phyloP scores from a whole-genome alignment of 1,140 invertebrate species.

The Drosophila mayri region DNA sequence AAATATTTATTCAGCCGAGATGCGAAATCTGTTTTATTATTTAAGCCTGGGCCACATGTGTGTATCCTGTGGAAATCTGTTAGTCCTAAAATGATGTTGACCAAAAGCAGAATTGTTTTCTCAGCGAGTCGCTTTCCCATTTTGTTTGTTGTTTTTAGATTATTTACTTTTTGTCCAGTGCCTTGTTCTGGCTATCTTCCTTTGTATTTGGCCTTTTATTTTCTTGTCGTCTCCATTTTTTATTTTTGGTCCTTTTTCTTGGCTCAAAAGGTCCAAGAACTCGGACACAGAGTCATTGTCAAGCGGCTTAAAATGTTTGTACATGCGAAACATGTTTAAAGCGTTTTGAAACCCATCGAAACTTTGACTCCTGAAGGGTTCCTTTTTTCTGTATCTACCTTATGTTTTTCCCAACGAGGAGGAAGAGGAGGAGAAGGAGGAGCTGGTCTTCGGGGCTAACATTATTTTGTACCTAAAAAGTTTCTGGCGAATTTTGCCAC shows the following conservation, averaged over 20 bases:
- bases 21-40: conserved; percentile 46
- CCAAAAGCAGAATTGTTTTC: conserved; percentile 30
- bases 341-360: conserved; percentile 19
- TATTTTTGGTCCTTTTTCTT: conserved; percentile 23
- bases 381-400: conserved; percentile 1
- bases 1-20: conserved; percentile 46
- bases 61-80: conserved; percentile 11
- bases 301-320: conserved; percentile 46
- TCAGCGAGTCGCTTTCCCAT: conserved; percentile 10
- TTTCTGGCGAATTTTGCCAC: conserved; percentile 35
- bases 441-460: neutral
- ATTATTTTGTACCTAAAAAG: conserved; percentile 29
- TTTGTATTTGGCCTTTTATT: conserved; percentile 26
- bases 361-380: conserved; percentile 22
- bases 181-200: conserved; percentile 6
- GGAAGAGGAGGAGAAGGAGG: no score
- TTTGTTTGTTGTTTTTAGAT: conserved; percentile 32
- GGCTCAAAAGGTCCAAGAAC: conserved; percentile 16
- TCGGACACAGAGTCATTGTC: conserved; percentile 43
- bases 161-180: conserved; percentile 28
- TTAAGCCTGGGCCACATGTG: conserved; percentile 26
- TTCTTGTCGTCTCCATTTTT: conserved; percentile 3
- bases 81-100: conserved; percentile 25
- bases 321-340: conserved; percentile 43
- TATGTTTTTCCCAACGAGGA: neutral